These are phyloP conservation scores for Tautogolabrus adspersus DNA, from an alignment of 2,113 vertebrate genomes.

Conservation along the genomic window DNA sequence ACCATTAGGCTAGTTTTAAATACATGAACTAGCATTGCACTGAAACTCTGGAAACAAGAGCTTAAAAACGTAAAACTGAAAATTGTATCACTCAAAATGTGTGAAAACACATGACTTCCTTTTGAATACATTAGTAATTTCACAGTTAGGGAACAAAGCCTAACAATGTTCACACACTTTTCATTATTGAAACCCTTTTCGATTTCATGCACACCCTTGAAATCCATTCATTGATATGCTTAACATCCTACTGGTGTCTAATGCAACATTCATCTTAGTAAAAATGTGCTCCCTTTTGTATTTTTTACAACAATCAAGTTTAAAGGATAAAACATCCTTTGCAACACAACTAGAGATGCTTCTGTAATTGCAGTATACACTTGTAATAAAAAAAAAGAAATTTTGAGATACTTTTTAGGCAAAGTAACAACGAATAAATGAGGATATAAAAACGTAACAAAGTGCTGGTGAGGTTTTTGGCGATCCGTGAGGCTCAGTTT, in stretches of 20 bases:
- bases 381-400: background rate
- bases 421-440: background rate
- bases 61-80: background rate
- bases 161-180: background rate
- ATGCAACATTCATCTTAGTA: background rate
- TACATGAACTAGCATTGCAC: background rate
- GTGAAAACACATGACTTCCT: background rate
- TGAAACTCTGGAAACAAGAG: background rate
- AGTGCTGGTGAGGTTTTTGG: background rate
- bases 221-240: background rate
- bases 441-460: background rate
- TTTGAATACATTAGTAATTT: background rate
- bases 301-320: background rate
- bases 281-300: background rate
- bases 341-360: background rate
- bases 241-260: background rate
- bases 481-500: slow-evolving; percentile 22
- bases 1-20: background rate
- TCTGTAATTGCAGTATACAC: background rate
- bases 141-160: background rate
- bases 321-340: background rate
- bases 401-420: background rate
- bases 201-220: background rate
- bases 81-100: background rate
- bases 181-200: background rate